Evolutionary conservation across 2,113 vertebrate species (phyloP).

Genomic region (Rhinopomastus cyanomelas): DNA sequence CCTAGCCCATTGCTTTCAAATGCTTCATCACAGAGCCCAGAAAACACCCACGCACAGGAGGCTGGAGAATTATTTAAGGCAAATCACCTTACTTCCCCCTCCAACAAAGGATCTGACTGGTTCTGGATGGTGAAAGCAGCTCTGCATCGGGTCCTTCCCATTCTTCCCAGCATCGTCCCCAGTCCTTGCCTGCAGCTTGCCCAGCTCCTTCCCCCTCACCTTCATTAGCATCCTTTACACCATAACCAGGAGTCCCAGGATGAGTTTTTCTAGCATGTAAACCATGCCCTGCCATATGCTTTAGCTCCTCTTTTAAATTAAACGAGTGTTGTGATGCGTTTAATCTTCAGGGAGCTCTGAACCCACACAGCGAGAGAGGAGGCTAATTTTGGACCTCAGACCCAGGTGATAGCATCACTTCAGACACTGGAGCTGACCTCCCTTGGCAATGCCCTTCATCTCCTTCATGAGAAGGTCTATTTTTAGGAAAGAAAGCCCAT

Average conservation of each 20-base stretch:
- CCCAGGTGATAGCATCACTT: constrained; percentile 23
- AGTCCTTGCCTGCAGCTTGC: not conserved
- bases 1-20: constrained; percentile 40
- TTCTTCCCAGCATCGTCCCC: not conserved
- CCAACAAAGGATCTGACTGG: not conserved
- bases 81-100: constrained; percentile 45
- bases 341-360: constrained; percentile 44
- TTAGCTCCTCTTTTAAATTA: constrained; percentile 30
- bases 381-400: constrained; percentile 50
- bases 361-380: not conserved
- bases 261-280: not conserved
- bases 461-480: constrained; percentile 29
- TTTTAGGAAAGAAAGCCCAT: constrained; percentile 48
- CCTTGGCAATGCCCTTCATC: constrained; percentile 46
- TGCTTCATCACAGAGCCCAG: constrained; percentile 51
- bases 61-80: constrained; percentile 50
- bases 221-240: constrained; percentile 9
- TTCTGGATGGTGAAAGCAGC: not conserved
- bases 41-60: constrained; percentile 56
- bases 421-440: constrained; percentile 45
- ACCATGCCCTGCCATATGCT: not conserved
- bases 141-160: not conserved
- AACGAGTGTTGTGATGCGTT: constrained; percentile 9
- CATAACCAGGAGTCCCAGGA: not conserved
- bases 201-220: not conserved